Base-by-base conservation (phyloP, 2,113 vertebrate genomes). In the Sialia sialis region DNA sequence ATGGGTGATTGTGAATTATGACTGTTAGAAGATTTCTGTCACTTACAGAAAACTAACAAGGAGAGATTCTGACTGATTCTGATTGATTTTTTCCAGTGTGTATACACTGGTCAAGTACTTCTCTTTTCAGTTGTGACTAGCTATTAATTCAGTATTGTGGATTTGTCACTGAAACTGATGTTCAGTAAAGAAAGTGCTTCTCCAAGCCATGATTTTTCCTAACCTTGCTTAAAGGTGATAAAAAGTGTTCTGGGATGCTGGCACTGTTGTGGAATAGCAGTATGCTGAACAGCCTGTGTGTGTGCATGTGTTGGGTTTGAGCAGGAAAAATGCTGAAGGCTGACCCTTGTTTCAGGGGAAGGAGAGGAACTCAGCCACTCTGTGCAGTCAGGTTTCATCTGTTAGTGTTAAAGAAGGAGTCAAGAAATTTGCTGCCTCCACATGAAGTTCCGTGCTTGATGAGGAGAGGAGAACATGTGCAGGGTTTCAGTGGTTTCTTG, bases 1-100 rank as follows among this genome's bases (percentile, higher is more conserved):
- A 67, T 5, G 16, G 63, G 59, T 93, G 55, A 51, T 87, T 93
- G 73, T 91, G 84, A 91, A 82, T 77, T 95, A 82, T 80, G 91
- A 87, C 81, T 72, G 70, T 59, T 70, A 44, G 55, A 80, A 83
- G 88, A 74, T 86, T 95, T 86, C 55, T 93, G 1, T 64, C 63
- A n/a, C 62, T 85, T 85, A 54, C 3, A 85, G 67, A 85, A 80
- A 83, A 39, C 38, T 85, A 36, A 51, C 4, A 16, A 34, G 62
- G 55, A 80, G 41, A 83, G 32, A 70, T 80, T 85, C 41, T 69
- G 58, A 60, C 49, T 64, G 39, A 51, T 58, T 77, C 55, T 77
- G 34, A 58, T 60, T 46, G 6, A 1, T 55, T 73, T 87, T 84
- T 82, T 58, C 82, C 43, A 51, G 0, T 83, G 38, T 5, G 0